Evolutionary conservation across 2,888 invertebrate genomes (phyloP), one percentile per base, ranked within the genome.

Genomic region (Melieria omissa): DNA sequence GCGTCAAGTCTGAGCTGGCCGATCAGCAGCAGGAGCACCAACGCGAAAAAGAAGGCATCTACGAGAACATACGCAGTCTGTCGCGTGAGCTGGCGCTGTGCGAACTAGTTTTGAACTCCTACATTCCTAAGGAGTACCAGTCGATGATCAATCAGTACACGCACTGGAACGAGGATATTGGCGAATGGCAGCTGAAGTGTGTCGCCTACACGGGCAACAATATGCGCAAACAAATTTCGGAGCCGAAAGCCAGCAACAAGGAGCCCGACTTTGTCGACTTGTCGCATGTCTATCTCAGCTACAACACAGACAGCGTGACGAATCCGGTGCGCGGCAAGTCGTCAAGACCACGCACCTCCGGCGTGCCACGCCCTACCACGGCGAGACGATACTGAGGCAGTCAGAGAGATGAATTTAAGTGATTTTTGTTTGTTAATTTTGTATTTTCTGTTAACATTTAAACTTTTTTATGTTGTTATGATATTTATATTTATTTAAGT

Each of bases 131-230:
- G 80, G 95, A 97, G 85, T 98, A 97, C 87, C 93, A 96, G 90
- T 93, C 93, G 64, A 90, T 95, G 88, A 95, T 98, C 75, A 96
- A 97, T 82, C 90, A 93, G 80, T 95, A 97, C 83, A 94, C 97
- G 58, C 93, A 95, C 82, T 99, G 98, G 97, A 99, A 98, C 88
- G 98, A 98, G 86, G 98, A 99, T 83, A 95, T 98, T 47, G 98
- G 98, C 47, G 99, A 99, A 87, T 99, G 98, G 95, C 98, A 99
- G 86, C 90, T 99, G 61, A 94, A 94, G 85, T 98, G 98, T 86
- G 97, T 99, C 7, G 99, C 99, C 0, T 99, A 99, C 87, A 97
- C 98, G 7, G 99, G 99, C 0, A 99, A 99, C 88, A 99, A 99
- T 85, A 98, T 99, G 97, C 90, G 93, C 73, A 94, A 95, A 84